These are phyloP conservation scores for Falco cherrug DNA, from an alignment of 2,797 vertebrate genomes.

Conservation along the genomic window DNA sequence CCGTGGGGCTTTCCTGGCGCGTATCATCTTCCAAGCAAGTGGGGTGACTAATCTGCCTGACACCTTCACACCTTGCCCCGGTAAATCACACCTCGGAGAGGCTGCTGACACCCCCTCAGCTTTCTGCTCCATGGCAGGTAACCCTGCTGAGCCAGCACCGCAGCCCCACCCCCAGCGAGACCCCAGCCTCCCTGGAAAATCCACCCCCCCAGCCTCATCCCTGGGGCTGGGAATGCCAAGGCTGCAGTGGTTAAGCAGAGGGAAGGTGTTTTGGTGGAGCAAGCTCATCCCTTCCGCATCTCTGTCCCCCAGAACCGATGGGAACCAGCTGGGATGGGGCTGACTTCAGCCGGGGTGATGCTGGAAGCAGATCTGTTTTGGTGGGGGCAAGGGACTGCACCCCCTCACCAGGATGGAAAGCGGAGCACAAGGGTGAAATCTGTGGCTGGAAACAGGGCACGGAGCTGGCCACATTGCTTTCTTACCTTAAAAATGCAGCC, in stretches of 20 bases:
- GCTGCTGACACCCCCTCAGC: neutral
- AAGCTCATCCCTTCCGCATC: neutral
- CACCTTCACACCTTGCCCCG: neutral
- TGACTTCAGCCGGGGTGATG: neutral
- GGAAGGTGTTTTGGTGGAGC: neutral
- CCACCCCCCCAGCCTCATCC: neutral
- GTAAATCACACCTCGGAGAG: neutral
- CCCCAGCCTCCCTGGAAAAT: neutral
- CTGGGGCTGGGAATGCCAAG: neutral
- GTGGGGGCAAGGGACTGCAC: neutral
- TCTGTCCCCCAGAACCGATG: accelerated
- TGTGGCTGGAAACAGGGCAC: accelerated
- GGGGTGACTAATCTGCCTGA: accelerated
- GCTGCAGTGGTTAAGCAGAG: neutral
- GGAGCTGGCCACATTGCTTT: neutral
- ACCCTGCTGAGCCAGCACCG: accelerated
- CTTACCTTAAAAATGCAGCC: neutral
- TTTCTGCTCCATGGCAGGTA: neutral
- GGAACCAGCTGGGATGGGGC: neutral
- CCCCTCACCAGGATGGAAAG: neutral
- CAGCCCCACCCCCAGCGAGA: neutral
- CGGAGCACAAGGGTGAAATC: accelerated
- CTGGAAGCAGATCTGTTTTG: neutral
- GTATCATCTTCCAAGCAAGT: accelerated
- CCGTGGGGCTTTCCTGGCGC: accelerated